A percentile compares a stretch with the other conserved stretches of the same genome.
Evolutionary conservation across 2,113 vertebrate species (phyloP).

Genomic region (Lampris megalopsis): DNA sequence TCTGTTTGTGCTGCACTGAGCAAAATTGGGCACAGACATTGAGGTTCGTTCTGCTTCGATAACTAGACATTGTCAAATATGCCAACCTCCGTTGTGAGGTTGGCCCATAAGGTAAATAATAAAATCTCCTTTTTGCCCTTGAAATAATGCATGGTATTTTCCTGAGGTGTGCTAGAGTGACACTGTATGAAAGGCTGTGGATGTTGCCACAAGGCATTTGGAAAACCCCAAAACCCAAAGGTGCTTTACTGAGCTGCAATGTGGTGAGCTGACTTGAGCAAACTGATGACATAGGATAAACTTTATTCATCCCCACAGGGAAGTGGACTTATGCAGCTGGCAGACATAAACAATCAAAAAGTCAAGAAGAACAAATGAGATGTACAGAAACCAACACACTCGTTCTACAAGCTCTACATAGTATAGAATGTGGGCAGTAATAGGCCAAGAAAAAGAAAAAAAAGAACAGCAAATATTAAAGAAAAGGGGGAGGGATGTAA

Average conservation of each 20-base stretch:
- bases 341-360: too few species aligned
- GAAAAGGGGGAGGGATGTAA: too few species aligned
- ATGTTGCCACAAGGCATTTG: not conserved
- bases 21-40: slow-evolving; percentile 41
- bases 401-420: too few species aligned
- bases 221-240: not conserved
- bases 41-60: not conserved
- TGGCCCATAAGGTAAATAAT: not conserved
- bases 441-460: too few species aligned
- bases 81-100: not conserved
- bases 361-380: too few species aligned
- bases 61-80: not conserved
- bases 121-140: too few species aligned
- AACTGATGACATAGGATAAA: too few species aligned
- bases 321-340: too few species aligned
- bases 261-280: not conserved
- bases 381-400: too few species aligned
- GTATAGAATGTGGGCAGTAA: too few species aligned
- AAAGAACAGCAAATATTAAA: too few species aligned
- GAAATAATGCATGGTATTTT: not conserved
- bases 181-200: not conserved
- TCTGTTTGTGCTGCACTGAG: slow-evolving; percentile 36
- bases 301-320: too few species aligned
- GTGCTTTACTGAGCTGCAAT: not conserved
- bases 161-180: not conserved